Evolutionary conservation across 1,140 invertebrate genomes (phyloP), one percentile per base, ranked within the genome.

Genomic region (Eufriesea mexicana): DNA sequence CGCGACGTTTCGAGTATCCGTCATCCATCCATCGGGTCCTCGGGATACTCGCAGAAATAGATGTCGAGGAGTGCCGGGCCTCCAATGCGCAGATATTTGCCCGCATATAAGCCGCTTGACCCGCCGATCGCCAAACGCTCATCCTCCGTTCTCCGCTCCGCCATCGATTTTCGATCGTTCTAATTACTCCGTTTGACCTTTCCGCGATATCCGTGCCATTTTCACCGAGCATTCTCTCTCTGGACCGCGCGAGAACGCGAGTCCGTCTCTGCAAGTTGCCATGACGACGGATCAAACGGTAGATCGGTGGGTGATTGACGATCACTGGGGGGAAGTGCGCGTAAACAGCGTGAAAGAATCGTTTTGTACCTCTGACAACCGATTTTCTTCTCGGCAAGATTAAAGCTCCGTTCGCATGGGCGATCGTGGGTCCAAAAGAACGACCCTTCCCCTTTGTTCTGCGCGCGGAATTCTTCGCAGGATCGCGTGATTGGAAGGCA

Each of bases 141-240:
- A 62, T 28, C 25, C 12, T 61, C 18, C 18, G 35, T 64, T 18
- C 66, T n/a, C 64, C 47, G 23, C 23, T 18, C 10, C 51, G 7
- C 20, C 18, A 35, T 57, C 47, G 49, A 35, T 71, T 54, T 54
- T 35, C 71, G 71, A 59, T 59, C 42, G 20, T 23, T 35, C 25
- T 45, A 70, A 80, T 80, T 80, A 80, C 25, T 6, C 25, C 51
- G 45, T 35, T 59, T 18, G 47, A 62, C 61, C 49, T 61, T 9
- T 35, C n/a, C 23, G n/a, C 2, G 12, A 18, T 49, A 49, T 74
- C 18, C 18, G 28, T 18, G 57, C 71, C 47, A 42, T 45, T 66
- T n/a, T 20, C 18, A 6, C 20, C 18, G 28, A 9, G 28, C 18
- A 12, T 28, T 5, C 59, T 64, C 9, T 16, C 51, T 25, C 28